Evolutionary conservation across 2,888 invertebrate species (phyloP).

Genomic region (Pollenia amentaria): DNA sequence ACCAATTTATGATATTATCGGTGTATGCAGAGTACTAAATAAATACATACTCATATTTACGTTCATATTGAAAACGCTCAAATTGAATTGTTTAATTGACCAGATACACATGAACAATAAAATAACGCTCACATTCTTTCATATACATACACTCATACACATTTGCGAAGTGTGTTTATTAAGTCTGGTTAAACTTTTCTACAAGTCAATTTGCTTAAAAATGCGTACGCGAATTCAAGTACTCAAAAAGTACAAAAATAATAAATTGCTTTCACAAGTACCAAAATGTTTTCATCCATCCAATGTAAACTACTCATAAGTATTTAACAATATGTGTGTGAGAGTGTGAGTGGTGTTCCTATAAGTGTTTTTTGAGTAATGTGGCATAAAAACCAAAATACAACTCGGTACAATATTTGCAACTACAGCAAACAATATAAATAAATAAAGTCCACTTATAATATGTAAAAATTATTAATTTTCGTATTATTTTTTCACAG

Average conservation of each 20-base stretch:
- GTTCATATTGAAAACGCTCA: slow-evolving; percentile 12
- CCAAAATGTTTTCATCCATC: slow-evolving; percentile 39
- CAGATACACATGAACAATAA: slow-evolving; percentile 63
- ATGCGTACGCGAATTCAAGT: slow-evolving; percentile 61
- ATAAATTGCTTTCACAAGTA: slow-evolving; percentile 52
- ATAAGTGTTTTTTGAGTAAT: slow-evolving; percentile 33
- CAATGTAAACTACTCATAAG: slow-evolving; percentile 2
- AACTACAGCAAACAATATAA: slow-evolving; percentile 38
- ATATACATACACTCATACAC: neutral
- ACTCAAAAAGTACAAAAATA: slow-evolving; percentile 55
- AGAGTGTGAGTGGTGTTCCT: neutral
- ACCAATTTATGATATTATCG: slow-evolving; percentile 43
- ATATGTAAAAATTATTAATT: slow-evolving; percentile 52
- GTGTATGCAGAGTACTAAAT: slow-evolving; percentile 6
- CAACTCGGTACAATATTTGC: neutral
- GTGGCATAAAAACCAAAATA: slow-evolving; percentile 55
- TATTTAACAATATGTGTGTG: neutral
- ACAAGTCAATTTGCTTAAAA: slow-evolving; percentile 72
- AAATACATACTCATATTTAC: neutral
- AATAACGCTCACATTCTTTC: neutral
- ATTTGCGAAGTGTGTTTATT: slow-evolving; percentile 42
- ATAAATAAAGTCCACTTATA: slow-evolving; percentile 55
- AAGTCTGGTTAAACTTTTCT: slow-evolving; percentile 67
- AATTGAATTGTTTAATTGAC: slow-evolving; percentile 65
- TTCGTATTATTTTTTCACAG: slow-evolving; percentile 49